Evolutionary conservation across 2,113 vertebrate genomes (phyloP).

Genomic region (Cervus canadensis): DNA sequence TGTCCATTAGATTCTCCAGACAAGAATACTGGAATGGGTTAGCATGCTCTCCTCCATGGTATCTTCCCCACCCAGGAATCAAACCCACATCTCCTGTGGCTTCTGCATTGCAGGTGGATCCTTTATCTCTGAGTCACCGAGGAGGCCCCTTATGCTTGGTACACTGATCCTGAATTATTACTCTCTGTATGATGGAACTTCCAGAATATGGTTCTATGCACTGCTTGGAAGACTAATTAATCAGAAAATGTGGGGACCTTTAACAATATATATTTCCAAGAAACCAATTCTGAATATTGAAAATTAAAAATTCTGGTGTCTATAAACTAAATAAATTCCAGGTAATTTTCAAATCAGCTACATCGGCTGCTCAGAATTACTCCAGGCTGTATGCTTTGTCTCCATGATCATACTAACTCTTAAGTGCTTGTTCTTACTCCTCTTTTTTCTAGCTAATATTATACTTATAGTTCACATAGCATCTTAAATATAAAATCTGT

Average conservation of each 20-base stretch:
- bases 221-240: neutral
- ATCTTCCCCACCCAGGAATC: neutral
- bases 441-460: neutral
- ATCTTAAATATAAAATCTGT: neutral
- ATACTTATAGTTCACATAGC: neutral
- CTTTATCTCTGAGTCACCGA: accelerated
- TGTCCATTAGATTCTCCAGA: neutral
- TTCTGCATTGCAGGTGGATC: neutral
- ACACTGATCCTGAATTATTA: neutral
- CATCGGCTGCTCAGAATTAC: neutral
- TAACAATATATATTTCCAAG: neutral
- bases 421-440: neutral
- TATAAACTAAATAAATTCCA: neutral
- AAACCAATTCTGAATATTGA: neutral
- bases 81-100: neutral
- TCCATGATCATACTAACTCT: neutral
- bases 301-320: neutral
- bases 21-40: neutral
- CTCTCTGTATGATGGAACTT: neutral
- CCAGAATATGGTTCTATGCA: neutral
- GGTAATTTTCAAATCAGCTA: neutral
- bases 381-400: neutral
- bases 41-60: neutral
- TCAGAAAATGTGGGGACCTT: neutral
- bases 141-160: neutral